phyloP scores from a whole-genome alignment of 2,113 vertebrate species.

The Thunnus thynnus region DNA sequence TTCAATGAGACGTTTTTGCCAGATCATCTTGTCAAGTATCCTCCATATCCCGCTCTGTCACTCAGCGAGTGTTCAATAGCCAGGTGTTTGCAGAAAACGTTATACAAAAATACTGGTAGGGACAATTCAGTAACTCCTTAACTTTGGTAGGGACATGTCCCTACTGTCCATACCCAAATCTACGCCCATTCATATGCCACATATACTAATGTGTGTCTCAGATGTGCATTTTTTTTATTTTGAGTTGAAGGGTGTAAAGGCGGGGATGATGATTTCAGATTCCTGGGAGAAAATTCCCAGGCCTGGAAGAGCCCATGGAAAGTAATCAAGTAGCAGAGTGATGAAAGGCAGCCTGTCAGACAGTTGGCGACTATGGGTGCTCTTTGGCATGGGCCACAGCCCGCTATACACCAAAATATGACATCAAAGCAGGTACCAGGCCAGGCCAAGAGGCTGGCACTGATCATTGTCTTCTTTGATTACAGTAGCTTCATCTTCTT shows the following conservation, averaged over 20 bases:
- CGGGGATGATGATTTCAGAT: slow-evolving; percentile 73
- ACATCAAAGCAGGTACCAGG: slow-evolving; percentile 81
- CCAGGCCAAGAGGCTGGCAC: slow-evolving; percentile 75
- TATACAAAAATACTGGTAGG: no score
- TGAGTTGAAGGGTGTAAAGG: slow-evolving; percentile 63
- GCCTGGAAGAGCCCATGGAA: slow-evolving; percentile 80
- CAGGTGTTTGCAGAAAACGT: no score
- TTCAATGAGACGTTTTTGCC: no score
- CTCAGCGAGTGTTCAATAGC: no score
- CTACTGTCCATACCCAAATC: no score
- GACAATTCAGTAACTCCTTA: no score
- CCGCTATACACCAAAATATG: slow-evolving; percentile 73
- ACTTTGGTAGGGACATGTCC: no score
- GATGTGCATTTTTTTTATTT: slow-evolving; percentile 58
- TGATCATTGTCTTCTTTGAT: slow-evolving; percentile 79
- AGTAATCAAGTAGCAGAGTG: slow-evolving; percentile 83
- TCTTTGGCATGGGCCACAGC: slow-evolving; percentile 70
- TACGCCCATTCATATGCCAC: slow-evolving; percentile 9
- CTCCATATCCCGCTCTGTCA: no score
- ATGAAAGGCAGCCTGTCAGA: slow-evolving; percentile 82
- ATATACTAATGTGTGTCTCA: slow-evolving; percentile 38
- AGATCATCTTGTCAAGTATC: no score
- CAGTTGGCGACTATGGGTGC: slow-evolving; percentile 75
- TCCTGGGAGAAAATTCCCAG: slow-evolving; percentile 75
- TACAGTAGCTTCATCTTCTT: slow-evolving; percentile 74